These are phyloP conservation scores for Fregetta grallaria DNA, from an alignment of 2,113 vertebrate genomes.

Conservation along the genomic window DNA sequence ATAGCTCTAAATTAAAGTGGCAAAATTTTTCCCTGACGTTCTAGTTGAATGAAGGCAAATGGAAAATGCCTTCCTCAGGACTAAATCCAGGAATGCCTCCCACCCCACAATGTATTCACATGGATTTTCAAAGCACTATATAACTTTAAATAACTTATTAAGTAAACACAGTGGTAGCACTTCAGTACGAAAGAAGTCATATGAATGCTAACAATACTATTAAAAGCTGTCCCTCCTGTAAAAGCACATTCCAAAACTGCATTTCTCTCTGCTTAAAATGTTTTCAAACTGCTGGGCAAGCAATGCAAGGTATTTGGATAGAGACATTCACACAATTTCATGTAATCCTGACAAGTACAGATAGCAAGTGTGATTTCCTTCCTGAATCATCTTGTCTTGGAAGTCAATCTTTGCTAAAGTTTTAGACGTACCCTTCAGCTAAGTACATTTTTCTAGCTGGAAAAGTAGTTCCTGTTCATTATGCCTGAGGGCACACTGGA, in stretches of 20 bases:
- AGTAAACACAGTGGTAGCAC: neutral
- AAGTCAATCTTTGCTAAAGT: constrained; percentile 27
- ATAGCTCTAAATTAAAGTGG: neutral
- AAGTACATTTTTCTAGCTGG: neutral
- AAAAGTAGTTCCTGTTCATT: neutral
- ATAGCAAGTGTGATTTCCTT: constrained; percentile 35
- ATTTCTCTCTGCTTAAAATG: neutral
- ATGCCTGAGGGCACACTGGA: neutral
- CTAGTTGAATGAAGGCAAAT: neutral
- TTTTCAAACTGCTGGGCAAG: constrained; percentile 38
- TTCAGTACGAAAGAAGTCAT: neutral
- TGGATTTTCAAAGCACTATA: neutral
- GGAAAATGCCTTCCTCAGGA: neutral
- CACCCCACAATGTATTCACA: neutral
- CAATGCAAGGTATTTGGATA: neutral
- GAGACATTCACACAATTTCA: constrained; percentile 5
- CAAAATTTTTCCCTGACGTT: neutral
- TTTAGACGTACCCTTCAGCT: constrained; percentile 9
- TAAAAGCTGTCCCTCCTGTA: neutral
- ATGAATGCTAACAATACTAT: neutral
- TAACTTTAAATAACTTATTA: neutral
- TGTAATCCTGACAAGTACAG: neutral
- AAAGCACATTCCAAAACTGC: neutral
- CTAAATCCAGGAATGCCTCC: neutral
- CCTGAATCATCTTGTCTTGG: constrained; percentile 28